Evolutionary conservation across 2,888 invertebrate species (phyloP), one percentile per base, ranked within the genome.

Genomic region (Luperina testacea): DNA sequence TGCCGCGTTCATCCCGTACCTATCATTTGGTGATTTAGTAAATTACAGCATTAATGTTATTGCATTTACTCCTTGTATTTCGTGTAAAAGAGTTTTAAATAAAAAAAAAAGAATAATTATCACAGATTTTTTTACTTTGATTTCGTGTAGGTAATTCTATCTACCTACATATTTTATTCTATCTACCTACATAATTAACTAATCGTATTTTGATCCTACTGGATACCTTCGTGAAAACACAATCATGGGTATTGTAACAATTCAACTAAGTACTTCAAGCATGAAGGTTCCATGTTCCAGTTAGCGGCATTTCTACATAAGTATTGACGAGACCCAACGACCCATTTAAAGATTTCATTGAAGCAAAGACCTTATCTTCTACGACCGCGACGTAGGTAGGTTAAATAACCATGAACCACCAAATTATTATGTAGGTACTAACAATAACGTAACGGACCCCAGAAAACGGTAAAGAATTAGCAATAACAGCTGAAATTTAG

Each of bases 401-500:
- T 17, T 42, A 63, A 27, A 48, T 45, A 53, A 73, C 38, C 24
- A 57, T 24, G 15, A 57, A 63, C 24, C 32, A 61, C 24, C 9
- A 27, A n/a, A 64, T 24, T 68, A 9, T 61, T 59, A 63, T 4
- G 53, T 51, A 57, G 2, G 38, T 48, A 53, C 53, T 20, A 24
- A 68, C 13, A 78, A 63, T 51, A 51, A 51, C 53, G 24, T 65
- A 67, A 27, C 51, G 15, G 15, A 71, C 27, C 32, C 59, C 65
- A 81, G 64, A 75, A 69, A 73, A 76, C 20, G 57, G 57, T 67
- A 59, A 80, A 74, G 73, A 74, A 68, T 85, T 86, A 86, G 67
- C 45, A 75, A 81, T 64, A 79, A 87, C 89, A 91, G 90, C 90
- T 90, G 82, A 83, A 88, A 89, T 90, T 89, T 90, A 89, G 92